Evolutionary conservation across 2,797 vertebrate genomes (phyloP).

Genomic region (Cyclopterus lumpus): DNA sequence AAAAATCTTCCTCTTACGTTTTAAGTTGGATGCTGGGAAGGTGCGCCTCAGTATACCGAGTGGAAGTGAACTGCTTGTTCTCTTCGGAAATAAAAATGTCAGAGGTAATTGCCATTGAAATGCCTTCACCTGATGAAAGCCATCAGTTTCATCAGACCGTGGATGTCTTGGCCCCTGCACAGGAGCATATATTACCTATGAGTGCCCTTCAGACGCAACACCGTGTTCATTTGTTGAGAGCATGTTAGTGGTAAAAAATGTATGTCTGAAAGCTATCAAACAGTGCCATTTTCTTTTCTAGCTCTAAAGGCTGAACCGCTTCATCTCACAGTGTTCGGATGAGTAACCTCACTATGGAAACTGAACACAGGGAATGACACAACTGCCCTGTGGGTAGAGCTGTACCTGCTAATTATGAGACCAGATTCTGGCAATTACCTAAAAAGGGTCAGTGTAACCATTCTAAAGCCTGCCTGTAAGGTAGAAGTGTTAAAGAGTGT

Average conservation of each 20-base stretch:
- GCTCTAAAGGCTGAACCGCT: neutral
- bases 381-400: neutral
- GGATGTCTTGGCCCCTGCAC: slow-evolving; percentile 6
- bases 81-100: slow-evolving; percentile 49
- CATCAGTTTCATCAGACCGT: slow-evolving; percentile 28
- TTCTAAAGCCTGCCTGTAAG: slow-evolving; percentile 10
- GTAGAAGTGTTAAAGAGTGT: neutral
- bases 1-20: neutral
- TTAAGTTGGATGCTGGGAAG: neutral
- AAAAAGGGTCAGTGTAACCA: slow-evolving; percentile 2
- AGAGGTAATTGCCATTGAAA: slow-evolving; percentile 60
- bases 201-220: slow-evolving; percentile 46
- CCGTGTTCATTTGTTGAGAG: slow-evolving; percentile 46
- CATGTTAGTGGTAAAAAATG: slow-evolving; percentile 51
- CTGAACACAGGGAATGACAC: slow-evolving; percentile 31
- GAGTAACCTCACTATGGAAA: slow-evolving; percentile 50
- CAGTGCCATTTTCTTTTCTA: slow-evolving; percentile 24
- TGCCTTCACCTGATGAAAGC: slow-evolving; percentile 53
- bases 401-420: slow-evolving; percentile 19
- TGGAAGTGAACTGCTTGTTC: slow-evolving; percentile 20
- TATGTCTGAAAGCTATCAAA: slow-evolving; percentile 57
- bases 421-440: slow-evolving; percentile 23
- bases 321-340: slow-evolving; percentile 23
- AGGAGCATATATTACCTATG: slow-evolving; percentile 5
- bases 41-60: neutral